These are phyloP conservation scores for Phaetusa simplex DNA, from an alignment of 2,113 vertebrate genomes.

Conservation along the genomic window DNA sequence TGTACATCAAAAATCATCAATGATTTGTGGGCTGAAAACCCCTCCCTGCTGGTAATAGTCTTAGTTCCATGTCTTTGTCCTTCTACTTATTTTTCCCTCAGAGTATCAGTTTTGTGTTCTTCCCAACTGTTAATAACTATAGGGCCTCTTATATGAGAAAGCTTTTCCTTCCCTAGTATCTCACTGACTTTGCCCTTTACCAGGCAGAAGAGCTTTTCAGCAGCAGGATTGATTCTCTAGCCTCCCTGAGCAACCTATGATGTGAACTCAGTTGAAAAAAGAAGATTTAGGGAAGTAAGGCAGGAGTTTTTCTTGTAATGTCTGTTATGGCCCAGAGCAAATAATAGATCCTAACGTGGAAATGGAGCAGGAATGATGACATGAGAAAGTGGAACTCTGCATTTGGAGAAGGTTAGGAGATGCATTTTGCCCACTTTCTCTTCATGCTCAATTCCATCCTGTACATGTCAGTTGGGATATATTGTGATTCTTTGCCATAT, in stretches of 20 bases:
- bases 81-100: not conserved
- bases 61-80: not conserved
- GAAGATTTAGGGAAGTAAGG: not conserved
- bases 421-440: not conserved
- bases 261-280: not conserved
- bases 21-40: not conserved
- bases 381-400: not conserved
- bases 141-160: not conserved
- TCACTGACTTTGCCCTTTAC: not conserved
- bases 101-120: not conserved
- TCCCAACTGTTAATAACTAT: not conserved
- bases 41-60: not conserved
- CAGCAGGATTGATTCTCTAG: not conserved
- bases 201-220: not conserved
- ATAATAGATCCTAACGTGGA: not conserved
- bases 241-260: not conserved
- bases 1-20: fast-evolving
- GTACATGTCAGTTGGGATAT: not conserved
- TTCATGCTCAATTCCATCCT: not conserved
- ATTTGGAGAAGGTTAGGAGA: not conserved
- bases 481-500: not conserved
- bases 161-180: not conserved
- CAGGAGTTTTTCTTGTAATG: not conserved
- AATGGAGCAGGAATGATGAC: not conserved
- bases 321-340: not conserved